A percentile compares a stretch with the other conserved stretches of the same genome.
phyloP scores from a whole-genome alignment of 1,140 invertebrate species.

The Drosophila subobscura region DNA sequence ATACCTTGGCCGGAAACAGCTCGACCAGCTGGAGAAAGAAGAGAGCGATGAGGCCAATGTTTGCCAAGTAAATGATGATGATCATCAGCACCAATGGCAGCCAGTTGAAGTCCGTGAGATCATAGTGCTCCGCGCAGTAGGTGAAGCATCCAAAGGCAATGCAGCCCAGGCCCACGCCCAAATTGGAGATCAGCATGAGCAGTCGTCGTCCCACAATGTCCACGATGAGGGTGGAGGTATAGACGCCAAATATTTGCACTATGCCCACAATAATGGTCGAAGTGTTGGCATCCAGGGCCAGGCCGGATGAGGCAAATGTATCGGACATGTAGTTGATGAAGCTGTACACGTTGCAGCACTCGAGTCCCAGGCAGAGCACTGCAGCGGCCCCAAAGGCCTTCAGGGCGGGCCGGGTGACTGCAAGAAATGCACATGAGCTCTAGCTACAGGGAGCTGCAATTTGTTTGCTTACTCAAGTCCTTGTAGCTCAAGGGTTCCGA shows the following conservation, averaged over 20 bases:
- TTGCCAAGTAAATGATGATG: slow-evolving; percentile 52
- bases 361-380: slow-evolving; percentile 63
- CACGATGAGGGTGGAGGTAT: slow-evolving; percentile 65
- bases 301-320: slow-evolving; percentile 88
- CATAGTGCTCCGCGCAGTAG: slow-evolving; percentile 37
- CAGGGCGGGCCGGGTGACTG: slow-evolving; percentile 48
- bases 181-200: slow-evolving; percentile 67
- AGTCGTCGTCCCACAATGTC: slow-evolving; percentile 71
- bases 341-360: slow-evolving; percentile 84
- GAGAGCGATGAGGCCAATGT: slow-evolving; percentile 63
- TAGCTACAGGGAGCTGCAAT: not conserved
- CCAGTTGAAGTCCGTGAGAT: slow-evolving; percentile 56
- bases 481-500: slow-evolving; percentile 26
- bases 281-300: slow-evolving; percentile 85
- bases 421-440: not conserved
- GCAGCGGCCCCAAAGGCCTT: slow-evolving; percentile 45
- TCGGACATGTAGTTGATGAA: slow-evolving; percentile 85
- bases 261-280: slow-evolving; percentile 89
- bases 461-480: slow-evolving; percentile 58
- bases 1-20: slow-evolving; percentile 72
- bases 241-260: slow-evolving; percentile 65
- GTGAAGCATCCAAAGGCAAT: slow-evolving; percentile 66
- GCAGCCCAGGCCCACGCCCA: slow-evolving; percentile 59
- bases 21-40: slow-evolving; percentile 70
- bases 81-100: slow-evolving; percentile 65